Conservation (phyloP, 2,113 vertebrate species). For the Ophthalmotilapia sp. region DNA sequence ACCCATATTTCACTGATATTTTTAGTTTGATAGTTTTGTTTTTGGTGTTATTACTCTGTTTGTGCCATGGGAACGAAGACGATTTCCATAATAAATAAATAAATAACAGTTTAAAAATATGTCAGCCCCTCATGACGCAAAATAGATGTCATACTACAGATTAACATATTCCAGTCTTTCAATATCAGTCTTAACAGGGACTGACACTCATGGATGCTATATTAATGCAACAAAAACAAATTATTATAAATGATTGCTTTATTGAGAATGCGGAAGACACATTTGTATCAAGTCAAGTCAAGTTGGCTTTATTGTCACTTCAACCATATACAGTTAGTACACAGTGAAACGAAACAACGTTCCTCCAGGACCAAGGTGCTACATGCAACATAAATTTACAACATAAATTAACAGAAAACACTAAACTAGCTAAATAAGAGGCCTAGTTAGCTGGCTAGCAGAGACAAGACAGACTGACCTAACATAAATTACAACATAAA, state of each 20-base stretch:
- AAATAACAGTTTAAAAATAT: not conserved
- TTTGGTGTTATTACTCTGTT: not conserved
- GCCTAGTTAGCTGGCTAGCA: too few relatives aligned
- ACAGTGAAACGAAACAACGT: too few relatives aligned
- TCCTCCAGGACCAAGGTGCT: too few relatives aligned
- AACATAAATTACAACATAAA: too few relatives aligned
- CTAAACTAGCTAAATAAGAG: too few relatives aligned
- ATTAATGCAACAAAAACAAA: not conserved
- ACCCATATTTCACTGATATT: not conserved
- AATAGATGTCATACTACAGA: not conserved
- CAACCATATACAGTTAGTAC: too few relatives aligned
- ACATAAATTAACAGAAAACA: too few relatives aligned
- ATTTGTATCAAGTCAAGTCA: not conserved
- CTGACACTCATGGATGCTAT: not conserved
- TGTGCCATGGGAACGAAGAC: not conserved
- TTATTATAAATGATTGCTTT: not conserved
- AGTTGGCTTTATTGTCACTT: too few relatives aligned
- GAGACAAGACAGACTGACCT: too few relatives aligned
- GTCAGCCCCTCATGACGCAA: not conserved
- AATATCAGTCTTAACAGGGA: not conserved
- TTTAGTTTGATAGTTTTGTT: not conserved
- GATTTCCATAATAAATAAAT: not conserved
- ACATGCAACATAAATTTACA: too few relatives aligned
- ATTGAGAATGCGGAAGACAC: not conserved
- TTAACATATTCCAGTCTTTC: not conserved